Evolutionary conservation across 1,140 invertebrate genomes (phyloP).

Genomic region (Drosophila kurseongensis): DNA sequence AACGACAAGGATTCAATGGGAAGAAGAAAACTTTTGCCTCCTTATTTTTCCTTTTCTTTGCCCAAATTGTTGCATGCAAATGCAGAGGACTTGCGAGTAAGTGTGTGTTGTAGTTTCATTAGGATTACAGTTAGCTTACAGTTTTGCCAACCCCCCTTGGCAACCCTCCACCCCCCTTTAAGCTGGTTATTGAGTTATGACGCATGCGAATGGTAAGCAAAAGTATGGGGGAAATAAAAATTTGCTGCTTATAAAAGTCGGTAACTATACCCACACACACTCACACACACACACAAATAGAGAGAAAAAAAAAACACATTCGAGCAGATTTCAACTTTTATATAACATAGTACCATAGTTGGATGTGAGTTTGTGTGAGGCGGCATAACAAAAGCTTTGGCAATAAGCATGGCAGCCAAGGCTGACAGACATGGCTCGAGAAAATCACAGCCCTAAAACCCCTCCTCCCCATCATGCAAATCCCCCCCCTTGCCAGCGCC

Average conservation of each 20-base stretch:
- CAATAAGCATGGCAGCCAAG: constrained; percentile 58
- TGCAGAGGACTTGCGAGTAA: constrained; percentile 43
- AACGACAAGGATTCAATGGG: constrained; percentile 44
- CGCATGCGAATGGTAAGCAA: constrained; percentile 73
- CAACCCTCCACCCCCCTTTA: constrained; percentile 11
- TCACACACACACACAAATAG: constrained; percentile 9
- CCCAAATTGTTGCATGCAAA: constrained; percentile 83
- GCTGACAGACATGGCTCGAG: constrained; percentile 43
- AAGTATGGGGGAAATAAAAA: constrained; percentile 70
- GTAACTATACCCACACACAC: constrained; percentile 53
- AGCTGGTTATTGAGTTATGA: constrained; percentile 81
- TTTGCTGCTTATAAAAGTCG: constrained; percentile 81
- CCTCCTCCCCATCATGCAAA: not conserved
- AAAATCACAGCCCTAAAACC: constrained; percentile 62
- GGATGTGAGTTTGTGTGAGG: constrained; percentile 43
- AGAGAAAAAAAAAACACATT: constrained; percentile 33
- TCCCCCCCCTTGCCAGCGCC: not conserved
- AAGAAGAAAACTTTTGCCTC: constrained; percentile 25
- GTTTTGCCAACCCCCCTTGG: constrained; percentile 42
- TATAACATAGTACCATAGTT: constrained; percentile 47
- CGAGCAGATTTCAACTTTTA: constrained; percentile 43
- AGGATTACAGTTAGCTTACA: constrained; percentile 81
- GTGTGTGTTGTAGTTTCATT: constrained; percentile 81
- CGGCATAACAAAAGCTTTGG: constrained; percentile 75
- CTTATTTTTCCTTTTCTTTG: constrained; percentile 26